Evolutionary conservation across 2,888 invertebrate species (phyloP), one percentile per base, ranked within the genome.

Genomic region (Lasius platythorax): DNA sequence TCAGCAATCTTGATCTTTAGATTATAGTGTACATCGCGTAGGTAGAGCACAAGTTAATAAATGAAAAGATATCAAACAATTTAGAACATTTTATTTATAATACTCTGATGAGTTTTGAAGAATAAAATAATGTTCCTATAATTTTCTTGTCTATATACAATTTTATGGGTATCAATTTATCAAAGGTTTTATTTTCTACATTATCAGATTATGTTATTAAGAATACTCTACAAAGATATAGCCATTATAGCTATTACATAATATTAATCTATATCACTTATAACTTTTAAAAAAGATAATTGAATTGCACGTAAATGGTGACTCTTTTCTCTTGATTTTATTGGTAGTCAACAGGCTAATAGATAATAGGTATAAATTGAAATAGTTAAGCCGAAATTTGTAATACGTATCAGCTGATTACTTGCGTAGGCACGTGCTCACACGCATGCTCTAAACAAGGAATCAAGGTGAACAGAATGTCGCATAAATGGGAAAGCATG

Each of bases 161-260:
- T n/a, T n/a, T 53, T 70, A 70, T 3, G 2, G 12, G n/a, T 70
- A 70, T 33, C 23, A 18, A 53, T 70, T 50, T 68, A 9, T 67
- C 43, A 3, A 46, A 18, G 1, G 2, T 70, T 70, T 12, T 12
- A 53, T 70, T 33, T 70, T 53, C 2, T 12, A n/a, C 18, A 43
- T 28, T 68, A 9, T 43, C 23, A 66, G 40, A 12, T 66, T 67
- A 43, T 46, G 28, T 15, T 50, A 18, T 23, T 23, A 56, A 11
- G 23, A 56, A n/a, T 56, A 9, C n/a, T 46, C 15, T 53, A 53
- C 1, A 18, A 50, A 50, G 18, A 53, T 53, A 53, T 23, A 23
- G 23, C 6, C 23, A 23, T 50, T 53, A n/a, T n/a, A 15, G 50
- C 18, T 5, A 23, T 37, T 43, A 6, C 1, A 43, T 3, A 43